phyloP scores from a whole-genome alignment of 2,888 invertebrate species.

The Microdon myrmicae region DNA sequence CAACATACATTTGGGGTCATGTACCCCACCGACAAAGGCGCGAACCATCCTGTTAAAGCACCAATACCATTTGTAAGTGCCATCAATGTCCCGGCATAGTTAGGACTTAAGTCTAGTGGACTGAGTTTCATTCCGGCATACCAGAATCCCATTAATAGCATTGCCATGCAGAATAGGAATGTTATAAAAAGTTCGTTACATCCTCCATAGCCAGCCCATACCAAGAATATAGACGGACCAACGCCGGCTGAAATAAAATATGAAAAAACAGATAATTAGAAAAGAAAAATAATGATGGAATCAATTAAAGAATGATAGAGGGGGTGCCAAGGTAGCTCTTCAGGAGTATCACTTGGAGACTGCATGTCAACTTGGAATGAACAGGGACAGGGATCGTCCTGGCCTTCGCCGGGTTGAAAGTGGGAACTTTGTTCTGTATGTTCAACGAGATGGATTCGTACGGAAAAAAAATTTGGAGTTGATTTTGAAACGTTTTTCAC shows the following conservation, averaged over 20 bases:
- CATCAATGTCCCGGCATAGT: slow-evolving; percentile 75
- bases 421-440: no score
- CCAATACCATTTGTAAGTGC: slow-evolving; percentile 78
- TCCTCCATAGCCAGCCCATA: slow-evolving; percentile 76
- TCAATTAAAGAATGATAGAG: no score
- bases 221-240: slow-evolving; percentile 75
- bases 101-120: slow-evolving; percentile 74
- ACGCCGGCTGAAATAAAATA: slow-evolving; percentile 71
- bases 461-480: no score
- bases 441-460: no score
- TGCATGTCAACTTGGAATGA: no score
- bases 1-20: slow-evolving; percentile 74
- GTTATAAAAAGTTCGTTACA: slow-evolving; percentile 73
- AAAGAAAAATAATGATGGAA: no score
- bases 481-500: no score
- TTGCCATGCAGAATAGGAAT: slow-evolving; percentile 73
- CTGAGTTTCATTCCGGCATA: slow-evolving; percentile 79
- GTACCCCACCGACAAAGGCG: slow-evolving; percentile 75
- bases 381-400: no score
- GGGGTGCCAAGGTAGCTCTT: no score
- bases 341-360: no score
- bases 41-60: slow-evolving; percentile 77
- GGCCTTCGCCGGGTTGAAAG: no score
- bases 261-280: no score
- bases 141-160: slow-evolving; percentile 77